These are phyloP conservation scores for Acanthisitta chloris DNA, from an alignment of 2,113 vertebrate genomes.

Conservation along the genomic window DNA sequence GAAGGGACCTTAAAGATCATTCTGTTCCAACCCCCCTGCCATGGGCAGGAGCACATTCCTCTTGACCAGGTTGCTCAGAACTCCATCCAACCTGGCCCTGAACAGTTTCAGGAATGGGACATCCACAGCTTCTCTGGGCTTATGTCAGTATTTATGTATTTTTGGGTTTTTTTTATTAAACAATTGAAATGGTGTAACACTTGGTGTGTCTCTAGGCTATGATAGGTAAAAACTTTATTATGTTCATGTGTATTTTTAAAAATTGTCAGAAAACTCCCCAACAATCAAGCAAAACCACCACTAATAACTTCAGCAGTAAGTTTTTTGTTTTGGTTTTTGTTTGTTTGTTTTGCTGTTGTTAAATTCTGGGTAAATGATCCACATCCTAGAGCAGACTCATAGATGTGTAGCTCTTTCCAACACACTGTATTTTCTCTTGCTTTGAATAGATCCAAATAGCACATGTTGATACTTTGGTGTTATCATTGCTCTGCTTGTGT, in stretches of 20 bases:
- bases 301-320: neutral
- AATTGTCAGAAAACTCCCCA: neutral
- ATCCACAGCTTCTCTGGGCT: neutral
- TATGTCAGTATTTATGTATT: neutral
- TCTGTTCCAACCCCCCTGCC: fast-evolving
- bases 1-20: neutral
- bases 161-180: neutral
- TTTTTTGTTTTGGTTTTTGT: neutral
- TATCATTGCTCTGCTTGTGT: neutral
- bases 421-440: neutral
- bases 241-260: neutral
- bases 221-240: no score
- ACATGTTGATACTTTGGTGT: neutral
- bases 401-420: neutral
- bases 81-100: fast-evolving
- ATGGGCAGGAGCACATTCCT: neutral
- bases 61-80: neutral
- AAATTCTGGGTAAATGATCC: neutral
- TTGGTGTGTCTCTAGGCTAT: neutral
- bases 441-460: neutral
- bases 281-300: neutral
- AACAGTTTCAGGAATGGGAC: neutral
- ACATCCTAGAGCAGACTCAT: neutral
- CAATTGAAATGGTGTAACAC: neutral
- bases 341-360: neutral